These are phyloP conservation scores for Ophion slaviceki DNA, from an alignment of 2,888 invertebrate genomes.

Conservation along the genomic window DNA sequence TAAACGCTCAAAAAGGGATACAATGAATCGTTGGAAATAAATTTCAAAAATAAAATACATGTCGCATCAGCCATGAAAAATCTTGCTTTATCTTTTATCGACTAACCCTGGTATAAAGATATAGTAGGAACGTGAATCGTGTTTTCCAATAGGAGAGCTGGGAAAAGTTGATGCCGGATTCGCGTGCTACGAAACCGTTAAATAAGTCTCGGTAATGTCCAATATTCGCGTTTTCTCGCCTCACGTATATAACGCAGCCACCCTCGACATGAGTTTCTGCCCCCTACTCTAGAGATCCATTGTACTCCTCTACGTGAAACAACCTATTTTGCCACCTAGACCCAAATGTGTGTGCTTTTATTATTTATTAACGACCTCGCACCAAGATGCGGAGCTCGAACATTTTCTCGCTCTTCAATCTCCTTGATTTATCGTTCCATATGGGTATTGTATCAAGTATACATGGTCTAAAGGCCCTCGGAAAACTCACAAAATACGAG, in stretches of 20 bases:
- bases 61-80: not conserved
- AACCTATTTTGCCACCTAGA: slow-evolving; percentile 69
- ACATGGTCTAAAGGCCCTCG: not conserved
- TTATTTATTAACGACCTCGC: slow-evolving; percentile 63
- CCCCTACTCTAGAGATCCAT: slow-evolving; percentile 66
- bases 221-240: slow-evolving; percentile 75
- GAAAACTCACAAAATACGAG: not conserved
- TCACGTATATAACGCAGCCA: slow-evolving; percentile 23
- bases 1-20: too few species aligned
- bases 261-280: slow-evolving; percentile 64
- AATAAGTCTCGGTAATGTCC: slow-evolving; percentile 78
- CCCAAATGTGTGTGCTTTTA: slow-evolving; percentile 48
- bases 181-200: slow-evolving; percentile 79
- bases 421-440: slow-evolving; percentile 48
- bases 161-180: slow-evolving; percentile 75
- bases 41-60: not conserved
- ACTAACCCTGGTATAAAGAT: not conserved
- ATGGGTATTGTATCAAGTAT: not conserved
- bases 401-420: slow-evolving; percentile 27
- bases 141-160: slow-evolving; percentile 6
- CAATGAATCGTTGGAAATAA: not conserved
- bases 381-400: slow-evolving; percentile 39
- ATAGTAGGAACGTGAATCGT: slow-evolving; percentile 12
- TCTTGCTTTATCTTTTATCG: not conserved
- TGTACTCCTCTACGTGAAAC: slow-evolving; percentile 69